Evolutionary conservation across 1,140 invertebrate species (phyloP).

Genomic region (Nasonia giraulti): DNA sequence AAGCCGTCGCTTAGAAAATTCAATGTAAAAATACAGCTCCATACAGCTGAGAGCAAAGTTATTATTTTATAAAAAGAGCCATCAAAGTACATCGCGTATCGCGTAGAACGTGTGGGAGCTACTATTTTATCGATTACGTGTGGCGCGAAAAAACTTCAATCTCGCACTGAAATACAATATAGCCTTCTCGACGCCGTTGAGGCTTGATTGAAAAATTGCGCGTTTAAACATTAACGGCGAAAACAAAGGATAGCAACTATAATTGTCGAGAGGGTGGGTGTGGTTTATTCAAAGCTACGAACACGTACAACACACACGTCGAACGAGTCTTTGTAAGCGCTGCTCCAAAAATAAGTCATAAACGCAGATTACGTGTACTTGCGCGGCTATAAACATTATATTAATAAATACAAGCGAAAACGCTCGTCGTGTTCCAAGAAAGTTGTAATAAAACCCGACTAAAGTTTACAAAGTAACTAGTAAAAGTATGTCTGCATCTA

Average conservation of each 20-base stretch:
- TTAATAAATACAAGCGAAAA: background rate
- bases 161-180: background rate
- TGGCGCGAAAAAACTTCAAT: background rate
- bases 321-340: no score
- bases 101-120: background rate
- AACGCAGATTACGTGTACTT: background rate
- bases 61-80: no score
- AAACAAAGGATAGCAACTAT: background rate
- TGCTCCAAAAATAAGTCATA: background rate
- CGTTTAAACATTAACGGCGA: background rate
- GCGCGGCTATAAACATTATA: background rate
- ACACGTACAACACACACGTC: background rate
- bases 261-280: background rate
- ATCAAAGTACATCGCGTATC: no score
- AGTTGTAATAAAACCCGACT: background rate
- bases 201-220: background rate
- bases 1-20: no score
- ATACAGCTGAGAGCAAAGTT: no score
- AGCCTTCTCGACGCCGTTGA: no score
- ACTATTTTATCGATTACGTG: background rate
- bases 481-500: constrained; percentile 7
- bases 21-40: no score
- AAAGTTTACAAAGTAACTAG: constrained; percentile 27
- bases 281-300: background rate
- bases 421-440: constrained; percentile 1